These are phyloP conservation scores for Sphaerophoria rueppellii DNA, from an alignment of 2,888 invertebrate species.

Conservation along the genomic window DNA sequence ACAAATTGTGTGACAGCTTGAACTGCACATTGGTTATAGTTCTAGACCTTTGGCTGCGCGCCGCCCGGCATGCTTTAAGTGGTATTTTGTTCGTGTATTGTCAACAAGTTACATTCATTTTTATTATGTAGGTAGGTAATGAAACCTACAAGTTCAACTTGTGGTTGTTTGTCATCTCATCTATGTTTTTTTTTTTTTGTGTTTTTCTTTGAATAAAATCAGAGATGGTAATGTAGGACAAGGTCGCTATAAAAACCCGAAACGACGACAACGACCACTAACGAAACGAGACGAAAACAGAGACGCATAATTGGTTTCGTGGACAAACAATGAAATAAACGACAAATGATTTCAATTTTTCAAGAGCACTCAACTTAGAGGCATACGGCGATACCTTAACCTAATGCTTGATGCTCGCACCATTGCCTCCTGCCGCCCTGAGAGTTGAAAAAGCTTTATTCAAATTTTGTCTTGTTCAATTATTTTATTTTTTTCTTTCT, in stretches of 20 bases:
- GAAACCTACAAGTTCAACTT: background rate
- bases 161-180: background rate
- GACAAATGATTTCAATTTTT: slow-evolving; percentile 27
- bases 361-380: slow-evolving; percentile 51
- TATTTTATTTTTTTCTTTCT: slow-evolving; percentile 13
- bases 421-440: background rate
- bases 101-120: slow-evolving; percentile 13
- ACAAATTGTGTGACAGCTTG: slow-evolving; percentile 25
- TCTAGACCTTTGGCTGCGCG: slow-evolving; percentile 19
- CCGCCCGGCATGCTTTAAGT: background rate
- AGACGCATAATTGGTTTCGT: slow-evolving; percentile 20
- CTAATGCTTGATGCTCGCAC: background rate
- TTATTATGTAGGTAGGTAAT: background rate
- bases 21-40: slow-evolving; percentile 18
- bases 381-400: background rate
- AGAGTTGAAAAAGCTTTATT: slow-evolving; percentile 18
- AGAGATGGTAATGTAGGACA: slow-evolving; percentile 53
- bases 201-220: slow-evolving; percentile 18
- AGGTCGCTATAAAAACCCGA: slow-evolving; percentile 43
- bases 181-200: background rate
- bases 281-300: background rate
- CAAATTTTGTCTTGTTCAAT: background rate
- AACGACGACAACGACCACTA: too few relatives aligned
- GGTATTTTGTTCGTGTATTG: background rate
- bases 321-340: slow-evolving; percentile 32